Conservation (phyloP, 2,888 invertebrate genomes). For the Drosophila koepferae region DNA sequence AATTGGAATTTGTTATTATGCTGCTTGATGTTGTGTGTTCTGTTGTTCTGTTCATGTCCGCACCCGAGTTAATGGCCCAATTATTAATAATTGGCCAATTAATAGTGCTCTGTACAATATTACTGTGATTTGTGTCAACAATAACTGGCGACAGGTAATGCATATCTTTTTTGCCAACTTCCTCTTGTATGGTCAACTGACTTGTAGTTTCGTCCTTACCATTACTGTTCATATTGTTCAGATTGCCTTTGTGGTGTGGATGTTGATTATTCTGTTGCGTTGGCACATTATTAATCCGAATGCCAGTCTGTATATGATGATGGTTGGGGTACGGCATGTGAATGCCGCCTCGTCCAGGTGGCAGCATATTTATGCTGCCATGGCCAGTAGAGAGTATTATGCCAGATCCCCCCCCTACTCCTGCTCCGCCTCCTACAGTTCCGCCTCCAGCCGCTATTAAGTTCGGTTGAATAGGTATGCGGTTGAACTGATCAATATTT, state of each 20-base stretch:
- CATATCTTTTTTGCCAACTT: conserved; percentile 49
- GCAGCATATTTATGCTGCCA: conserved; percentile 79
- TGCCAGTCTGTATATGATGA: conserved; percentile 82
- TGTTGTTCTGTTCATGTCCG: conserved; percentile 23
- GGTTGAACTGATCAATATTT: conserved; percentile 85
- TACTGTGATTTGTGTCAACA: conserved; percentile 81
- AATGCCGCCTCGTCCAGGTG: conserved; percentile 70
- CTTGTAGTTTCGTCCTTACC: conserved; percentile 60
- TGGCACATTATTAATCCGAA: conserved; percentile 84
- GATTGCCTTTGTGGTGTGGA: conserved; percentile 80
- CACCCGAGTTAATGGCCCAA: conserved; percentile 27
- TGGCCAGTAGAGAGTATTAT: conserved; percentile 75
- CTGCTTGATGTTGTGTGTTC: conserved; percentile 3
- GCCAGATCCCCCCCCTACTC: conserved; percentile 45
- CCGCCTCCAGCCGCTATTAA: conserved; percentile 63
- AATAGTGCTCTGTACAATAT: conserved; percentile 82
- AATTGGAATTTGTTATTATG: not conserved
- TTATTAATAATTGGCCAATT: conserved; percentile 70
- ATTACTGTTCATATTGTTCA: conserved; percentile 59
- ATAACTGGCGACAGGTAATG: conserved; percentile 69
- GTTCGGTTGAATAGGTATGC: conserved; percentile 83
- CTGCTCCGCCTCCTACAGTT: conserved; percentile 39
- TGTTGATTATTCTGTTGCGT: conserved; percentile 79
- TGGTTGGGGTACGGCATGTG: conserved; percentile 72
- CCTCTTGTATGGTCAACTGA: conserved; percentile 41